Conservation (phyloP, 2,113 vertebrate species). For the Mormoops blainvillei region DNA sequence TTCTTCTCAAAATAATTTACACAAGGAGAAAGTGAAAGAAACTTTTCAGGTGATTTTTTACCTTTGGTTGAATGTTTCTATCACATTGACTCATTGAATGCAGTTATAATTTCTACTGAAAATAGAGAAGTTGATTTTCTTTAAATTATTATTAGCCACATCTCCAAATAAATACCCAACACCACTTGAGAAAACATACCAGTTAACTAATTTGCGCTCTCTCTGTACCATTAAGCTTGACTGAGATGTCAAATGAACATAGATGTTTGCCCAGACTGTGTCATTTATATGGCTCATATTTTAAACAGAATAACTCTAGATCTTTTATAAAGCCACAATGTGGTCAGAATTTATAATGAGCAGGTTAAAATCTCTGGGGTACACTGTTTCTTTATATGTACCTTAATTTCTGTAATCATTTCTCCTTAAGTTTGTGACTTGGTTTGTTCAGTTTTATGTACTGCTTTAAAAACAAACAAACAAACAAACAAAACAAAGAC, state of each 20-base stretch:
- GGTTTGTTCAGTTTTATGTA: not conserved
- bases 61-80: not conserved
- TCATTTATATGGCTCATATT: not conserved
- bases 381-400: not conserved
- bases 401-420: not conserved
- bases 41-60: not conserved
- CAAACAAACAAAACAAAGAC: not conserved
- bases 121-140: not conserved
- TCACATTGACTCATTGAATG: not conserved
- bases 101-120: not conserved
- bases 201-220: not conserved
- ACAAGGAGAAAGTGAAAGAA: not conserved
- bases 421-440: not conserved
- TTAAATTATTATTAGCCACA: not conserved
- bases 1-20: not conserved
- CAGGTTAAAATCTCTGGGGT: not conserved
- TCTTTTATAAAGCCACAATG: not conserved
- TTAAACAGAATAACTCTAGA: not conserved
- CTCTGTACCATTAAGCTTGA: not conserved
- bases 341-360: not conserved
- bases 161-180: not conserved
- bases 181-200: not conserved
- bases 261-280: not conserved
- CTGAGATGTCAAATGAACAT: not conserved
- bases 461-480: not conserved